Conservation (phyloP, 2,113 vertebrate genomes). For the Climacteris rufus region DNA sequence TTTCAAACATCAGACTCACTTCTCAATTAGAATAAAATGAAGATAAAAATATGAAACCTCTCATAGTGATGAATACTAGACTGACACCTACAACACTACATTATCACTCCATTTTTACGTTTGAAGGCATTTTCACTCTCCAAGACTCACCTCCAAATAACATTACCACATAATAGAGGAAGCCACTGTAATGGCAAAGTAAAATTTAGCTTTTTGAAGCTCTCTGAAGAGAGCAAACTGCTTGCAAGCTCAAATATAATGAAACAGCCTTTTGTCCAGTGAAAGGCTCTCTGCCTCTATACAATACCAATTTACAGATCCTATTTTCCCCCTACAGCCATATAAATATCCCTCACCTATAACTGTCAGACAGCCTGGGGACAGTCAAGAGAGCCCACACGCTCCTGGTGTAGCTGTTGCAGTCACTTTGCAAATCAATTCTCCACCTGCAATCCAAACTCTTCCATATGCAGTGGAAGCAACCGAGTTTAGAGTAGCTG, state of each 20-base stretch:
- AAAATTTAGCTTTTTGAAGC: slow-evolving; percentile 33
- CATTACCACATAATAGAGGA: slow-evolving; percentile 7
- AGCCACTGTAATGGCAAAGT: not conserved
- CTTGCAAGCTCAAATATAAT: not conserved
- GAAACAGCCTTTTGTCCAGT: not conserved
- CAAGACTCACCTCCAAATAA: not conserved
- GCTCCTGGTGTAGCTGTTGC: accelerated
- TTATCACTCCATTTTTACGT: slow-evolving; percentile 12
- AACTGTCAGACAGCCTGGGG: not conserved
- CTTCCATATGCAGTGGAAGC: not conserved
- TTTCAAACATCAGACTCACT: slow-evolving; percentile 70
- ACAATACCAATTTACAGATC: slow-evolving; percentile 6
- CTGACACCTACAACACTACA: slow-evolving; percentile 15
- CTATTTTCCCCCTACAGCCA: not conserved
- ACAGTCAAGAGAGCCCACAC: not conserved
- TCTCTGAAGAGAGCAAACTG: not conserved
- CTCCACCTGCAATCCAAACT: not conserved
- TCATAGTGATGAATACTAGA: slow-evolving; percentile 53
- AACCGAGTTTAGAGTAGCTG: not conserved
- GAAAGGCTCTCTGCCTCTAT: not conserved
- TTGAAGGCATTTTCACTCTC: slow-evolving; percentile 47
- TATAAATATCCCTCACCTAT: not conserved
- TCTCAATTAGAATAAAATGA: slow-evolving; percentile 73
- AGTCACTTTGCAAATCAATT: not conserved
- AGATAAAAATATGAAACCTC: slow-evolving; percentile 67